Evolutionary conservation across 2,113 vertebrate genomes (phyloP).

Genomic region (Corydoras maculifer): DNA sequence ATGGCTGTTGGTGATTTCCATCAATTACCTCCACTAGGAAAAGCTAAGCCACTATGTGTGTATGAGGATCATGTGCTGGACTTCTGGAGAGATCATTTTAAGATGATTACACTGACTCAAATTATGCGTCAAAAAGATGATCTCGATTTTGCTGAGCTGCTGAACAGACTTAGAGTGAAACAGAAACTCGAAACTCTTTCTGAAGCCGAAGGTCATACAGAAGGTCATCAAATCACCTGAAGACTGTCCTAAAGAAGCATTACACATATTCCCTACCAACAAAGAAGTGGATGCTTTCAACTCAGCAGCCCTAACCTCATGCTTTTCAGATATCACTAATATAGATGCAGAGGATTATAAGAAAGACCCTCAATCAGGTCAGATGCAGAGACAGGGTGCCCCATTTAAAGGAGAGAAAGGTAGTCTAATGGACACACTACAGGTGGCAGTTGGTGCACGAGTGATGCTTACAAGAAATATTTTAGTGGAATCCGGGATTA

Average conservation of each 20-base stretch:
- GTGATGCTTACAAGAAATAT: conserved; percentile 42
- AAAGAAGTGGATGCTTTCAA: conserved; percentile 36
- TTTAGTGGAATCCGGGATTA: conserved; percentile 25
- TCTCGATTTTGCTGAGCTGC: conserved; percentile 38
- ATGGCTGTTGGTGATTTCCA: conserved; percentile 38
- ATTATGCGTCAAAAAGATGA: conserved; percentile 49
- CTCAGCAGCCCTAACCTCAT: not conserved
- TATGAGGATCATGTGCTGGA: conserved; percentile 30
- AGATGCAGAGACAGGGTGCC: conserved; percentile 9
- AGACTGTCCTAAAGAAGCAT: conserved; percentile 33
- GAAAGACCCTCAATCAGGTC: conserved; percentile 5
- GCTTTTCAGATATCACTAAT: conserved; percentile 9
- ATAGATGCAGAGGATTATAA: conserved; percentile 33
- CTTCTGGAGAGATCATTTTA: conserved; percentile 39
- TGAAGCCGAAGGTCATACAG: conserved; percentile 28
- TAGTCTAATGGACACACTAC: conserved; percentile 24
- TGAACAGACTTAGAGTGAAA: conserved; percentile 42
- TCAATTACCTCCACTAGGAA: conserved; percentile 33
- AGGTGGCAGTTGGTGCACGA: conserved; percentile 27
- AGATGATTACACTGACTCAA: conserved; percentile 41
- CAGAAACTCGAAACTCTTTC: conserved; percentile 6
- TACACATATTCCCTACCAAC: conserved; percentile 41
- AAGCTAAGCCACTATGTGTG: conserved; percentile 33
- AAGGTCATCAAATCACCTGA: not conserved
- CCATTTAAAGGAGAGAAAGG: conserved; percentile 3